Evolutionary conservation across 1,140 invertebrate species (phyloP).

Genomic region (Philaenus spumarius): DNA sequence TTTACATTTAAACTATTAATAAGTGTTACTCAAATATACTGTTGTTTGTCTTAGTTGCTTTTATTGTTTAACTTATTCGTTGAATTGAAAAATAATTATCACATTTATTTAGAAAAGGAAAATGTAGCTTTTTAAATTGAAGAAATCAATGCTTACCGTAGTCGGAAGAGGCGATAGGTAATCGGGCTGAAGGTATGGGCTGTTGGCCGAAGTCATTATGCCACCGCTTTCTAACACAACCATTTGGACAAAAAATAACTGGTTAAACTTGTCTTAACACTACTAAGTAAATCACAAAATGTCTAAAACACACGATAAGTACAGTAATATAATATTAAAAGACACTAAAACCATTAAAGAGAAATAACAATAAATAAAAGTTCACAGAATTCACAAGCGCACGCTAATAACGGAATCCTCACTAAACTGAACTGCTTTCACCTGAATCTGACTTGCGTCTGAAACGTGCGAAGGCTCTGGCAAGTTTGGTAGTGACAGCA

Average conservation of each 20-base stretch:
- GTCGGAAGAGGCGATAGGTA: conserved; percentile 85
- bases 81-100: too few species aligned
- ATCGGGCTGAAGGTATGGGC: conserved; percentile 88
- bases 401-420: too few species aligned
- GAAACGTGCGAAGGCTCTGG: not conserved
- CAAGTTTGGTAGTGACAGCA: conserved; percentile 13
- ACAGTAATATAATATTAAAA: not conserved
- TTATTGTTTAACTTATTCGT: too few species aligned
- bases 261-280: conserved; percentile 34
- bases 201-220: conserved; percentile 81
- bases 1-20: too few species aligned
- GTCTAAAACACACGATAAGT: not conserved
- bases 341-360: too few species aligned
- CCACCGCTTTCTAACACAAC: conserved; percentile 79
- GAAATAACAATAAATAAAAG: too few species aligned
- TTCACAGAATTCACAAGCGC: too few species aligned
- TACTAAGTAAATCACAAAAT: conserved; percentile 33
- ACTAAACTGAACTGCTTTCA: not conserved
- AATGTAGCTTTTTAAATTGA: too few species aligned
- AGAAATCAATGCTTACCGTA: conserved; percentile 78
- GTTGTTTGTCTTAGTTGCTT: too few species aligned
- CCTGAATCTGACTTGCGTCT: conserved; percentile 5
- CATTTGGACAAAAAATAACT: conserved; percentile 71
- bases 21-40: too few species aligned
- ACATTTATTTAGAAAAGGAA: too few species aligned